Percentiles rank a stretch among this genome's conserved stretches.
phyloP scores from a whole-genome alignment of 2,888 invertebrate genomes.

The Lutraria lutraria region DNA sequence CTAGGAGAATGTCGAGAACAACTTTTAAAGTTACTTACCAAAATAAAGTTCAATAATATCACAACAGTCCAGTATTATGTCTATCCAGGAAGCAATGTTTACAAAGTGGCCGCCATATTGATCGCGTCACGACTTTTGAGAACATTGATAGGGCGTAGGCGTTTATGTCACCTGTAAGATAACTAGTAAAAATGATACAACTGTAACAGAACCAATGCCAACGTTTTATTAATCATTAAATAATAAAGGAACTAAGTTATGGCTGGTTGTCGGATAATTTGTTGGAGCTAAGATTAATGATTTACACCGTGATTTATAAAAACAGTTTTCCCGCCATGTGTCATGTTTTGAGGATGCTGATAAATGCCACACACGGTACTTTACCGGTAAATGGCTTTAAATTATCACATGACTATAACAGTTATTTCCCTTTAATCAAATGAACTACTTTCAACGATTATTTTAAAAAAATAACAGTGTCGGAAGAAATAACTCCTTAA shows the following conservation, averaged over 20 bases:
- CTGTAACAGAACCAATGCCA: background rate
- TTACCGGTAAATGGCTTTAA: background rate
- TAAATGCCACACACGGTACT: background rate
- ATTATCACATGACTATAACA: background rate
- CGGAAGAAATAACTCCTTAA: no score
- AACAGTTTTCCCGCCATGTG: constrained; percentile 36
- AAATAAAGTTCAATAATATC: background rate
- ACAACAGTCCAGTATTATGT: background rate
- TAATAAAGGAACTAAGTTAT: no score
- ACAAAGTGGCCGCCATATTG: constrained; percentile 45
- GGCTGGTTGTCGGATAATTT: no score
- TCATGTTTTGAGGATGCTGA: constrained; percentile 2
- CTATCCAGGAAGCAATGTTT: constrained; percentile 49
- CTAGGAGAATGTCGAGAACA: background rate
- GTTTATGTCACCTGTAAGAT: constrained; percentile 38
- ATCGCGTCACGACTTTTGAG: constrained; percentile 24
- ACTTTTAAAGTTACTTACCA: background rate
- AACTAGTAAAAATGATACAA: background rate
- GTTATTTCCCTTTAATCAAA: background rate
- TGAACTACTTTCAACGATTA: no score
- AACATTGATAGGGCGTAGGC: constrained; percentile 36
- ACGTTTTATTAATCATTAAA: no score
- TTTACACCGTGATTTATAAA: background rate
- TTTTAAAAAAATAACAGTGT: no score
- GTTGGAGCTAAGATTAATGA: no score